These are phyloP conservation scores for Apamea sordens DNA, from an alignment of 2,888 invertebrate genomes.

Conservation along the genomic window DNA sequence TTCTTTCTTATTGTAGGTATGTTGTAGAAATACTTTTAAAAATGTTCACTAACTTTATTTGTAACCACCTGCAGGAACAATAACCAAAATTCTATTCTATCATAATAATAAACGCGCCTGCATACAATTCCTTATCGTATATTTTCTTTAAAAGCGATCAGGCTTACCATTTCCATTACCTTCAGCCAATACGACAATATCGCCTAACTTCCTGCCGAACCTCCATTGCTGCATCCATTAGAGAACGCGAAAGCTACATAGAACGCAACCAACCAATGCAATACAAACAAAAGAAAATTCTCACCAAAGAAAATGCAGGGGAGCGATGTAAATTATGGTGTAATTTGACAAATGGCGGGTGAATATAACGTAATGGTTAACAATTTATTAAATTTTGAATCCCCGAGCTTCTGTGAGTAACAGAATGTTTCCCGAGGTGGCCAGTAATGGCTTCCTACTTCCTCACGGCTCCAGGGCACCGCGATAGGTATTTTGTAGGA, in stretches of 20 bases:
- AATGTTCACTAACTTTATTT: not conserved
- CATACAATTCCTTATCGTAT: slow-evolving; percentile 19
- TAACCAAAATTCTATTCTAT: not conserved
- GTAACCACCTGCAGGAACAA: not conserved
- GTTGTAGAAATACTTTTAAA: not conserved
- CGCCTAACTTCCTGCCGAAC: slow-evolving; percentile 17
- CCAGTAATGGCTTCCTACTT: slow-evolving; percentile 56
- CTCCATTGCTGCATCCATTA: slow-evolving; percentile 31
- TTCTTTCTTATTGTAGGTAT: too few relatives aligned
- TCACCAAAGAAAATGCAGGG: slow-evolving; percentile 14
- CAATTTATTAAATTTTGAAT: slow-evolving; percentile 69
- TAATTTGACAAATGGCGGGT: slow-evolving; percentile 69
- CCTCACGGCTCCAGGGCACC: slow-evolving; percentile 11
- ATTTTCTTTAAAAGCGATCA: slow-evolving; percentile 53
- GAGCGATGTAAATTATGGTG: slow-evolving; percentile 62
- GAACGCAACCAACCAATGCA: slow-evolving; percentile 31
- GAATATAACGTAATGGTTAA: slow-evolving; percentile 64
- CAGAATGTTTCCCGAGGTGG: slow-evolving; percentile 48
- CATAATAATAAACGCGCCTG: not conserved
- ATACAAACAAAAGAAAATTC: slow-evolving; percentile 11
- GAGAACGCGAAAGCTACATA: not conserved
- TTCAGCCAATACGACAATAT: slow-evolving; percentile 23
- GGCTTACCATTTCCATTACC: slow-evolving; percentile 53
- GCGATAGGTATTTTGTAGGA: slow-evolving; percentile 37
- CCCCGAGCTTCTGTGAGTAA: slow-evolving; percentile 44